These are phyloP conservation scores for Xestia ashworthii DNA, from an alignment of 2,888 invertebrate genomes.

Conservation along the genomic window DNA sequence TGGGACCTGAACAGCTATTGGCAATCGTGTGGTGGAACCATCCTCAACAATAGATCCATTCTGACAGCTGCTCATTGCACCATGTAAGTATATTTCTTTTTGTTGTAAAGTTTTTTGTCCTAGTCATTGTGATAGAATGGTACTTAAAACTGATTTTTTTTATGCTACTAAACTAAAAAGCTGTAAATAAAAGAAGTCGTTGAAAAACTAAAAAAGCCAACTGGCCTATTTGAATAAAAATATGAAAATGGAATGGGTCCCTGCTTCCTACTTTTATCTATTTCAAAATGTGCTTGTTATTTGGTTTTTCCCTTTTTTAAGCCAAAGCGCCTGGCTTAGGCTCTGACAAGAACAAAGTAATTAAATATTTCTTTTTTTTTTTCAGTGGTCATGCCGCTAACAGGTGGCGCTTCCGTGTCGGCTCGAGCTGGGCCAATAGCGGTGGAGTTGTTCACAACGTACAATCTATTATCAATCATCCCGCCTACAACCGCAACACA, in stretches of 20 bases:
- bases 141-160: not conserved
- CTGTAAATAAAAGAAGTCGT: no score
- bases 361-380: not conserved
- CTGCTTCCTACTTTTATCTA: no score
- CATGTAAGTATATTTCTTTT: conserved; percentile 57
- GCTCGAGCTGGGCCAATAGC: conserved; percentile 68
- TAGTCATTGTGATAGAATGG: not conserved
- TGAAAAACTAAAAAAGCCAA: no score
- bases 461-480: conserved; percentile 26
- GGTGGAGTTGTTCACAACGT: conserved; percentile 67
- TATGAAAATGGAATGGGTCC: no score
- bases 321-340: no score
- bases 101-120: not conserved
- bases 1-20: conserved; percentile 37
- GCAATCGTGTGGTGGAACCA: conserved; percentile 69
- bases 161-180: no score
- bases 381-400: conserved; percentile 38
- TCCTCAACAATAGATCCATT: conserved; percentile 72
- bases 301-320: not conserved
- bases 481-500: not conserved
- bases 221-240: no score
- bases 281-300: no score
- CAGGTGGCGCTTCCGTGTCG: conserved; percentile 64
- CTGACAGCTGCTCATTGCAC: conserved; percentile 75
- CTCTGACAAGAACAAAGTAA: not conserved